A percentile compares a stretch with the other conserved stretches of the same genome.
Conservation (phyloP, 2,888 invertebrate genomes). For the Ophraella communa region DNA sequence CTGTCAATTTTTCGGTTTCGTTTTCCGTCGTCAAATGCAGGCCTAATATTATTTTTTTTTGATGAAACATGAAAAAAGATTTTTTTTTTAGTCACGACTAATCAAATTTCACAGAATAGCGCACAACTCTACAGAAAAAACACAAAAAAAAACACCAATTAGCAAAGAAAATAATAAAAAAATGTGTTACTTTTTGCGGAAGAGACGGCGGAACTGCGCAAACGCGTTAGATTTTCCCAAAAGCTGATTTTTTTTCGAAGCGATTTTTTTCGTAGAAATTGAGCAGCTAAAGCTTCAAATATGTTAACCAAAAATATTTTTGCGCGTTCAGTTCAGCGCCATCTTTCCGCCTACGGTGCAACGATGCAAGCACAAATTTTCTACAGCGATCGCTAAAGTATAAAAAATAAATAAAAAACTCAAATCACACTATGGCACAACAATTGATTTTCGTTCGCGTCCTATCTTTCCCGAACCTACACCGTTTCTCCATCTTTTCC, state of each 20-base stretch:
- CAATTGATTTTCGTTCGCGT: slow-evolving; percentile 37
- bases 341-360: slow-evolving; percentile 26
- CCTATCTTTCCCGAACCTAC: slow-evolving; percentile 22
- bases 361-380: slow-evolving; percentile 29
- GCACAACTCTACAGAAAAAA: slow-evolving; percentile 40
- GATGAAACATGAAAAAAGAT: slow-evolving; percentile 25
- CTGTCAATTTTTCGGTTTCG: slow-evolving; percentile 47
- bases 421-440: slow-evolving; percentile 45
- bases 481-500: slow-evolving; percentile 21
- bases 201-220: not conserved
- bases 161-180: slow-evolving; percentile 16
- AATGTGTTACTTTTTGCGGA: slow-evolving; percentile 5
- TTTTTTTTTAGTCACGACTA: slow-evolving; percentile 30
- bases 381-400: slow-evolving; percentile 34
- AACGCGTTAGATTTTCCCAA: too few relatives aligned
- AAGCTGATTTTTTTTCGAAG: too few relatives aligned
- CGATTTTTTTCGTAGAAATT: too few relatives aligned
- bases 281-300: too few relatives aligned
- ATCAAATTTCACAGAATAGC: slow-evolving; percentile 31
- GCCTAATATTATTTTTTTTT: slow-evolving; percentile 48
- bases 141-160: slow-evolving; percentile 18
- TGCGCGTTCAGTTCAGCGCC: slow-evolving; percentile 15
- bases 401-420: slow-evolving; percentile 35
- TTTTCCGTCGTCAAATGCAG: slow-evolving; percentile 46
- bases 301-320: too few relatives aligned